Percentiles rank a stretch among this genome's conserved stretches.
Conservation (phyloP, 2,797 vertebrate species). For the Phoxinus dragarum region DNA sequence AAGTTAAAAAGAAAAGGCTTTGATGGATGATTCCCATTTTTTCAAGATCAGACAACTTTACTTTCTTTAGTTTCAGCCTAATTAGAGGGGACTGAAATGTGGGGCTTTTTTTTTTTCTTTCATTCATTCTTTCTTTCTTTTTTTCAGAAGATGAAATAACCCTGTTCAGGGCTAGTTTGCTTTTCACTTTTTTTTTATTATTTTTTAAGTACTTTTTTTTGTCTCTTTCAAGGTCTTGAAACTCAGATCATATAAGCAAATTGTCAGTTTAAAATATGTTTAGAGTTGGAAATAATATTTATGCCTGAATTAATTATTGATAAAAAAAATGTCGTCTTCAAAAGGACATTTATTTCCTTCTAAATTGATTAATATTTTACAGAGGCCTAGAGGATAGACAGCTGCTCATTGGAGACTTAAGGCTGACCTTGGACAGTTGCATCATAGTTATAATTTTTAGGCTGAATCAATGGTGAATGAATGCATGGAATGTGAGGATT, state of each 20-base stretch:
- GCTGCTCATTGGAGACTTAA: background rate
- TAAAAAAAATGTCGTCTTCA: background rate
- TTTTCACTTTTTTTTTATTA: background rate
- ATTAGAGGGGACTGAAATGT: background rate
- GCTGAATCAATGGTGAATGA: background rate
- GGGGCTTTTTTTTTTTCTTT: background rate
- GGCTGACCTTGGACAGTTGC: background rate
- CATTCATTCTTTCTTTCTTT: background rate
- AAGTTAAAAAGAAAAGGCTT: slow-evolving; percentile 64
- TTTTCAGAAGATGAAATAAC: slow-evolving; percentile 3
- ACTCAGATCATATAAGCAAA: slow-evolving; percentile 1
- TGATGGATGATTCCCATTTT: slow-evolving; percentile 68
- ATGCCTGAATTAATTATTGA: background rate
- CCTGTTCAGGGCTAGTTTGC: background rate
- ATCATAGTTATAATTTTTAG: background rate
- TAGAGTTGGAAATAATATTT: background rate
- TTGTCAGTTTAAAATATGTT: background rate
- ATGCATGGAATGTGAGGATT: background rate
- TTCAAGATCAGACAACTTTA: slow-evolving; percentile 55
- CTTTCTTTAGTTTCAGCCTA: slow-evolving; percentile 47
- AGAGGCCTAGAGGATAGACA: background rate
- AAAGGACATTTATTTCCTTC: background rate
- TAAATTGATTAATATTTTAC: background rate
- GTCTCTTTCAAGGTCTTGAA: background rate
- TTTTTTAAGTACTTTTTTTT: background rate